These are phyloP conservation scores for Phalacrocorax aristotelis DNA, from an alignment of 2,113 vertebrate genomes.

Conservation along the genomic window DNA sequence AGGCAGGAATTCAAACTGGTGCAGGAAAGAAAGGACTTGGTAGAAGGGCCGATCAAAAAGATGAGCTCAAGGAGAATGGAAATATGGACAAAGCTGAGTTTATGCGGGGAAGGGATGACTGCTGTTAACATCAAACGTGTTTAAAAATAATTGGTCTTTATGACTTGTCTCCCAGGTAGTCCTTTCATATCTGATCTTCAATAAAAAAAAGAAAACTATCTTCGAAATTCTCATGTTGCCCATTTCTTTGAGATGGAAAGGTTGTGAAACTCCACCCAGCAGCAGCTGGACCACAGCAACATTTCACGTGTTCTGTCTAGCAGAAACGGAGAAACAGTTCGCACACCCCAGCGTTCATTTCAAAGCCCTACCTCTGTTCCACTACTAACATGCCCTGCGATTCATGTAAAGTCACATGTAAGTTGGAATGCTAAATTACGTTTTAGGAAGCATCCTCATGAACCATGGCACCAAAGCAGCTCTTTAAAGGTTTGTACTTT, in stretches of 20 bases:
- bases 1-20: background rate
- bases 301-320: background rate
- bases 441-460: background rate
- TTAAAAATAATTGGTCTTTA: background rate
- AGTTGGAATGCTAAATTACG: background rate
- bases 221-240: background rate
- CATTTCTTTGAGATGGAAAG: background rate
- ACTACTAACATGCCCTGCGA: background rate
- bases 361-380: background rate
- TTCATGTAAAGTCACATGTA: background rate
- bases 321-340: background rate
- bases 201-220: background rate
- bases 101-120: background rate
- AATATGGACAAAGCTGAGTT: background rate
- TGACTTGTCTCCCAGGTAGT: background rate
- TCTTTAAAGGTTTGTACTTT: background rate
- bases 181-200: background rate
- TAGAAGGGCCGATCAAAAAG: background rate
- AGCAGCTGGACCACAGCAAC: background rate
- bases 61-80: background rate
- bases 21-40: background rate
- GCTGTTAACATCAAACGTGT: background rate
- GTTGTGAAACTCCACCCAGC: background rate
- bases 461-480: background rate
- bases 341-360: background rate